These are phyloP conservation scores for Linnaemya tessellans DNA, from an alignment of 2,888 invertebrate genomes.

Conservation along the genomic window DNA sequence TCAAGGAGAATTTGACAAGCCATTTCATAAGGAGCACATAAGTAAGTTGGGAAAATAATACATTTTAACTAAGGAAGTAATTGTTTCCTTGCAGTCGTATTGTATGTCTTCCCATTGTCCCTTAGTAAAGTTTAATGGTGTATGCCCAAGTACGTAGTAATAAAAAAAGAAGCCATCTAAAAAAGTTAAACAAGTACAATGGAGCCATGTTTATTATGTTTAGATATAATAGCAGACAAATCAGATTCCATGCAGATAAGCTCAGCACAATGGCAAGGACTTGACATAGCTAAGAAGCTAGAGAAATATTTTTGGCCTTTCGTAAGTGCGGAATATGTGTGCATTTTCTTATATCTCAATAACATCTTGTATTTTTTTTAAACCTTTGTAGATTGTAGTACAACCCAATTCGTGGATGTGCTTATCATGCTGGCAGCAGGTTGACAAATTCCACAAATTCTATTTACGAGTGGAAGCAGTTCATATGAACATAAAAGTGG, in stretches of 20 bases:
- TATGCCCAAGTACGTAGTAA: no score
- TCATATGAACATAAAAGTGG: slow-evolving; percentile 52
- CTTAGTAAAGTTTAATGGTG: no score
- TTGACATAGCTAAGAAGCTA: slow-evolving; percentile 28
- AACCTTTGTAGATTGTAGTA: not conserved
- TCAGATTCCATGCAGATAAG: slow-evolving; percentile 32
- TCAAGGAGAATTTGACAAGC: no score
- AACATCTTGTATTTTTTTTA: not conserved
- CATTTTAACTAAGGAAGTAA: no score
- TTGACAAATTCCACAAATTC: slow-evolving; percentile 54
- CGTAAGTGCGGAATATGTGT: slow-evolving; percentile 11
- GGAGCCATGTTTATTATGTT: slow-evolving; percentile 53
- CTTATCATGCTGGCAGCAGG: slow-evolving; percentile 45
- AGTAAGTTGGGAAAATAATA: no score
- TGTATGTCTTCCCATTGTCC: no score
- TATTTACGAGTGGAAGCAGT: slow-evolving; percentile 47
- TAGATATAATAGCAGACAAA: slow-evolving; percentile 37
- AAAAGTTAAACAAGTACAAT: slow-evolving; percentile 11
- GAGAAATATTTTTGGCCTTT: slow-evolving; percentile 58
- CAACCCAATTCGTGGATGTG: slow-evolving; percentile 27
- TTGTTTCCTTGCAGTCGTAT: no score
- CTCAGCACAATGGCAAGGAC: slow-evolving; percentile 46
- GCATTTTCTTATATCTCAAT: not conserved
- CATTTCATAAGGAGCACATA: no score
- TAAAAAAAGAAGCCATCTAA: no score